These are phyloP conservation scores for Medauroidea extradentata DNA, from an alignment of 1,140 invertebrate genomes.

Conservation along the genomic window DNA sequence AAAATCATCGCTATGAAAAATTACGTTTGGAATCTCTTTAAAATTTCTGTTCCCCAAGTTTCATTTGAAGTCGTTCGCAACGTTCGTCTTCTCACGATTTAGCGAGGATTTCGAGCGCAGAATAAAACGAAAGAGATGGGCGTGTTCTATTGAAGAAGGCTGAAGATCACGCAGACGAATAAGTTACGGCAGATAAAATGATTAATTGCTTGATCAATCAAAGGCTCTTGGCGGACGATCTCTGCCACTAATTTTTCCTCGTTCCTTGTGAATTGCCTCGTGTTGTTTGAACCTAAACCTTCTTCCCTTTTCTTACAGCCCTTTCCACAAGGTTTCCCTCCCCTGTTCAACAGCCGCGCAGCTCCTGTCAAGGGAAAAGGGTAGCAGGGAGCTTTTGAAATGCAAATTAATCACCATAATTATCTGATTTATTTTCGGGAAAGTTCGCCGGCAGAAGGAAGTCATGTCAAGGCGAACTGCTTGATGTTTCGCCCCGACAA, in stretches of 20 bases:
- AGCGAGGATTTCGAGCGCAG: too few species aligned
- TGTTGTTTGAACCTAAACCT: too few species aligned
- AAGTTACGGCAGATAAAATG: conserved; percentile 11
- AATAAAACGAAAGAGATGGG: too few species aligned
- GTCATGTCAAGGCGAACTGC: neutral
- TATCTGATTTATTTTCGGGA: conserved; percentile 15
- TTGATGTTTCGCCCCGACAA: neutral
- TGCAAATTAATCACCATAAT: conserved; percentile 18
- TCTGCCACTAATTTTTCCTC: conserved; percentile 8
- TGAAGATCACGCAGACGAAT: too few species aligned
- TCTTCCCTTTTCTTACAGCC: neutral
- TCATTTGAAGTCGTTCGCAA: too few species aligned
- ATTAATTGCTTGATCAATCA: conserved; percentile 19
- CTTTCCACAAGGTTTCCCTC: neutral
- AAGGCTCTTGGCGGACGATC: conserved; percentile 2
- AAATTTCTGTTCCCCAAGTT: too few species aligned
- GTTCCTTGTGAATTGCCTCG: neutral
- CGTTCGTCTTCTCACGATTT: too few species aligned
- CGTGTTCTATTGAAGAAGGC: too few species aligned
- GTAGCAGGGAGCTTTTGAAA: neutral
- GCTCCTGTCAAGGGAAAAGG: too few species aligned
- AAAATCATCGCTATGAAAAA: too few species aligned
- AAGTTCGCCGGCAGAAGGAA: conserved; percentile 3
- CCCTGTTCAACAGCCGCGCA: too few species aligned
- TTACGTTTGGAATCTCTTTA: too few species aligned